Percentiles rank a stretch among this genome's conserved stretches.
phyloP scores from a whole-genome alignment of 2,797 vertebrate species.

The Dromococcyx pavoninus region DNA sequence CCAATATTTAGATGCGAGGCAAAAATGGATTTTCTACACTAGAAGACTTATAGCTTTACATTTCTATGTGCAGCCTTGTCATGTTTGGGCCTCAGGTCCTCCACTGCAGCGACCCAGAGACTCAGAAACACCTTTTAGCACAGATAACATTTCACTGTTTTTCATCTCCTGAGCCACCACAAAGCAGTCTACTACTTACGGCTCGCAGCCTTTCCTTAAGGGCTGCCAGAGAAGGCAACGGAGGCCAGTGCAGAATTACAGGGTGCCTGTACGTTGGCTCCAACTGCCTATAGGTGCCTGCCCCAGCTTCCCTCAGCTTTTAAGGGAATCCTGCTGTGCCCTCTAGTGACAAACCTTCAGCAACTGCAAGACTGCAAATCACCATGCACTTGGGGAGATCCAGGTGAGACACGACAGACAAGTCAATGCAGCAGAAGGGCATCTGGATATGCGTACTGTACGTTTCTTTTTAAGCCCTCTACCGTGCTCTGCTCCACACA shows the following conservation, averaged over 20 bases:
- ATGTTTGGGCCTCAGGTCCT: rapidly evolving
- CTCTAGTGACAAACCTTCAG: background rate
- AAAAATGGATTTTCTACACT: background rate
- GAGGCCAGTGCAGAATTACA: background rate
- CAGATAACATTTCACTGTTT: rapidly evolving
- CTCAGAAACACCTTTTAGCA: background rate
- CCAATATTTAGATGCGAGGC: background rate
- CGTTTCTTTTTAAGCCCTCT: background rate
- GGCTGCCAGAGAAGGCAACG: background rate
- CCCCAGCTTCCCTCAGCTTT: background rate
- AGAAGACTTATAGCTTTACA: rapidly evolving
- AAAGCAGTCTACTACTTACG: background rate
- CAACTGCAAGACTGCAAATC: rapidly evolving
- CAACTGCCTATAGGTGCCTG: background rate
- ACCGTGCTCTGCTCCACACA: background rate
- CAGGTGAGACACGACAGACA: rapidly evolving
- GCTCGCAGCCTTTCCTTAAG: rapidly evolving
- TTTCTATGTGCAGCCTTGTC: background rate
- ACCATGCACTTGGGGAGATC: background rate
- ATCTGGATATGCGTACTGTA: background rate
- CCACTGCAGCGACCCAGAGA: background rate
- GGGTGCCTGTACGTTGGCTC: background rate
- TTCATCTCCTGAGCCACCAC: background rate
- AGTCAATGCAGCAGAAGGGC: background rate
- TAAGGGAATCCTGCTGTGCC: background rate